Percentiles rank a stretch among this genome's conserved stretches.
Conservation (phyloP, 2,888 invertebrate species). For the Litoditis marina region DNA sequence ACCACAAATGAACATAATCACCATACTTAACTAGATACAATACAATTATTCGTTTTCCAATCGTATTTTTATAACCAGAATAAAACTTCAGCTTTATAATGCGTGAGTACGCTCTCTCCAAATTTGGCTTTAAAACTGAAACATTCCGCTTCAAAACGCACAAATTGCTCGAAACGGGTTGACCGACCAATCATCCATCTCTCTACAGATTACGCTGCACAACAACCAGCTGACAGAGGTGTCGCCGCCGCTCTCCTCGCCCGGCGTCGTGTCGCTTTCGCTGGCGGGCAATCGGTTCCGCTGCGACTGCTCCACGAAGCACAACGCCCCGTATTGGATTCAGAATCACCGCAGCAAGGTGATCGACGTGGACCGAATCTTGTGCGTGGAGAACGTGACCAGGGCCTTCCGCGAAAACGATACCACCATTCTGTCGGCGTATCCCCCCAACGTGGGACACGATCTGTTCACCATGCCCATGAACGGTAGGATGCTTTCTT, state of each 20-base stretch:
- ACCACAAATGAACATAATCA: no score
- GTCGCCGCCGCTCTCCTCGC: constrained; percentile 19
- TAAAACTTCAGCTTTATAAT: not conserved
- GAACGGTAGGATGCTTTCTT: constrained; percentile 35
- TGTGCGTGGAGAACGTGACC: constrained; percentile 59
- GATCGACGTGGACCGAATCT: constrained; percentile 41
- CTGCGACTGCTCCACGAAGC: constrained; percentile 56
- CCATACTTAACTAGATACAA: no score
- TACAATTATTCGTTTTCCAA: no score
- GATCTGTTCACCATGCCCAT: constrained; percentile 56
- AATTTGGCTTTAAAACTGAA: no score
- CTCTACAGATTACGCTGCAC: constrained; percentile 39
- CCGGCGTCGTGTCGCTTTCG: constrained; percentile 31
- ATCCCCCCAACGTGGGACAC: constrained; percentile 49
- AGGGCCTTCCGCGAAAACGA: constrained; percentile 53
- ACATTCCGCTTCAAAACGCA: no score
- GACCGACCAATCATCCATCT: not conserved
- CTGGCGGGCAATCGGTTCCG: constrained; percentile 57
- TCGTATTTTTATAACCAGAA: not conserved
- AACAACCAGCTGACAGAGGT: constrained; percentile 45
- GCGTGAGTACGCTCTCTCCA: no score
- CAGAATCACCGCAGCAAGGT: constrained; percentile 26
- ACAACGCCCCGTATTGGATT: constrained; percentile 37
- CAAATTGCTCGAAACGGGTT: no score
- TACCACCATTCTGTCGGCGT: constrained; percentile 52